Base-by-base conservation (phyloP, 2,797 vertebrate species). In the Macroramphosus scolopax region DNA sequence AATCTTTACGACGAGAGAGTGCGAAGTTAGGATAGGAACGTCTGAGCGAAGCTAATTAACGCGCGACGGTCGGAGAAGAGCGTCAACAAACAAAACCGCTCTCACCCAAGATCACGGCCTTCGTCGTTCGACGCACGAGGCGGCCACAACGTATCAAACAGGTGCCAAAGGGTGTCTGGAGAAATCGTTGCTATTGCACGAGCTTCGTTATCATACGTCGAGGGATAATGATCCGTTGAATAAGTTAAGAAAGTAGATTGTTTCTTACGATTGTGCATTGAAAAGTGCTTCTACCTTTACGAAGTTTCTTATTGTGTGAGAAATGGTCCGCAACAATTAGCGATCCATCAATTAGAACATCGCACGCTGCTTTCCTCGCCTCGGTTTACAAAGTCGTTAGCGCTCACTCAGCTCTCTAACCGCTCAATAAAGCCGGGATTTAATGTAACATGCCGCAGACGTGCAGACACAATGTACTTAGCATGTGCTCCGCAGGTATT, bases 341-440 rank as follows among this genome's bases (percentile, higher is more conserved):
- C 20, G 20, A 6, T 22, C 20, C 20, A 6, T 22, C 35, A 1
- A 12, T 15, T 16, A 36, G 17, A 46, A 40, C 55, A 49, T 8
- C 30, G 54, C 60, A 51, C 52, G 37, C 33, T 15, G 32, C 59
- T 55, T 51, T 45, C 33, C 65, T 62, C 62, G 58, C 72, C 64
- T 51, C 45, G 44, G 40, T 17, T 37, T 63, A 44, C 75, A 72
- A 63, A 69, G 67, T 72, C 39, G 33, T 78, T 80, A 77, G 68
- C 80, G 66, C 71, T 78, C 75, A 44, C 63, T 74, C 70, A 72
- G 72, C 82, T 84, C 54, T 77, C 64, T 67, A 73, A 78, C 65
- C 59, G 57, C 61, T 82, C 69, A 40, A 72, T 84, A 81, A 75
- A 75, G 48, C 52, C 48, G 8, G 17, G 41, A 52, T 79, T 77